Conservation (phyloP, 1,140 invertebrate genomes). For the Pseudomyrmex pallidus region DNA sequence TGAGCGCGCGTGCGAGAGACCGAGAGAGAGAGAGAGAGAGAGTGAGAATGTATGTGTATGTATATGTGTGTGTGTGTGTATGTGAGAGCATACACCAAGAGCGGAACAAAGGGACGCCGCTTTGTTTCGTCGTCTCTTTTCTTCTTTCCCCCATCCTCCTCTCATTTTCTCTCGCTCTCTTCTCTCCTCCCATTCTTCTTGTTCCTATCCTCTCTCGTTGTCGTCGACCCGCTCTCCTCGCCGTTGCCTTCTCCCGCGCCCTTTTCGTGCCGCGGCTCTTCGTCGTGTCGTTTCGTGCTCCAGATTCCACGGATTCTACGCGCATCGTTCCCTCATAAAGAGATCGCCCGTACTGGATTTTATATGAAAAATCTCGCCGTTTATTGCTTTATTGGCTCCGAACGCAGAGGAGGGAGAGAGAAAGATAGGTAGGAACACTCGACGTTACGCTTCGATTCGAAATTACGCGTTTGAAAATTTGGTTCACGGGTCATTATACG, state of each 20-base stretch:
- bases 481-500: conserved; percentile 19
- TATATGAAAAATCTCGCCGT: conserved; percentile 48
- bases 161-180: conserved; percentile 50
- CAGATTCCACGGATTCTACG: conserved; percentile 51
- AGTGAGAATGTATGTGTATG: too few relatives aligned
- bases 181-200: conserved; percentile 16
- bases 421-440: too few relatives aligned
- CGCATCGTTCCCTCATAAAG: conserved; percentile 41
- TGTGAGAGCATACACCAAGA: conserved; percentile 44
- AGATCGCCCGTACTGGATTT: conserved; percentile 39
- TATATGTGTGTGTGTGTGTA: too few relatives aligned
- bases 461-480: background rate
- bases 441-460: background rate
- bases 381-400: conserved; percentile 43
- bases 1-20: conserved; percentile 37
- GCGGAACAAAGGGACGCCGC: conserved; percentile 70
- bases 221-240: conserved; percentile 2
- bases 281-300: conserved; percentile 64
- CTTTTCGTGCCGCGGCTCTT: conserved; percentile 64
- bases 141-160: conserved; percentile 45
- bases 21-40: background rate
- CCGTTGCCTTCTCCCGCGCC: conserved; percentile 46
- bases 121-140: conserved; percentile 71
- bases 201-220: conserved; percentile 40
- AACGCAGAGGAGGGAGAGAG: background rate